These are phyloP conservation scores for Polyodon spathula DNA, from an alignment of 2,113 vertebrate genomes.

Conservation along the genomic window DNA sequence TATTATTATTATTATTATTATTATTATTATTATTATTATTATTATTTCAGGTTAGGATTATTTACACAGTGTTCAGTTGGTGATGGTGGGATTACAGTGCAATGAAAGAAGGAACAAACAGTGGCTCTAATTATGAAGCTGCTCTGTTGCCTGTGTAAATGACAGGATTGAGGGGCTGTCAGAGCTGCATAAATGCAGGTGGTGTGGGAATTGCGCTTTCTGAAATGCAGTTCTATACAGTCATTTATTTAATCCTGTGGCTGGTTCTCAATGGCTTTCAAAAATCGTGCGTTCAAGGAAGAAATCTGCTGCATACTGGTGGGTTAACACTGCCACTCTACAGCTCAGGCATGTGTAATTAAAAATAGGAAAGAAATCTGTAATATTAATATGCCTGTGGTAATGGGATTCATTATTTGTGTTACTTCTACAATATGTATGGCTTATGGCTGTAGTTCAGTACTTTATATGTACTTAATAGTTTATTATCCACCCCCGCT, in stretches of 20 bases:
- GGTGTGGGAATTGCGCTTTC: background rate
- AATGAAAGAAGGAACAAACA: no score
- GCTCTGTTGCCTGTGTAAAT: no score
- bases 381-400: slow-evolving; percentile 26
- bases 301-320: slow-evolving; percentile 8
- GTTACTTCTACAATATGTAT: slow-evolving; percentile 26
- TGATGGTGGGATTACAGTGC: no score
- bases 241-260: slow-evolving; percentile 16
- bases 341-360: slow-evolving; percentile 40
- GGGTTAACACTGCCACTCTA: slow-evolving; percentile 18
- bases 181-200: background rate
- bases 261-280: slow-evolving; percentile 14
- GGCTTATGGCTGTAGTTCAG: no score
- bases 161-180: slow-evolving; percentile 3
- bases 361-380: slow-evolving; percentile 21
- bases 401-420: slow-evolving; percentile 31
- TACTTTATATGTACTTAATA: no score
- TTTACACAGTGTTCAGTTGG: no score
- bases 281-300: slow-evolving; percentile 20
- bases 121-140: no score
- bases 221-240: background rate
- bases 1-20: no score
- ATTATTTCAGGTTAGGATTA: no score
- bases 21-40: no score
- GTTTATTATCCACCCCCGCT: no score